Base-by-base conservation (phyloP, 2,888 invertebrate species). In the Crioceris asparagi region DNA sequence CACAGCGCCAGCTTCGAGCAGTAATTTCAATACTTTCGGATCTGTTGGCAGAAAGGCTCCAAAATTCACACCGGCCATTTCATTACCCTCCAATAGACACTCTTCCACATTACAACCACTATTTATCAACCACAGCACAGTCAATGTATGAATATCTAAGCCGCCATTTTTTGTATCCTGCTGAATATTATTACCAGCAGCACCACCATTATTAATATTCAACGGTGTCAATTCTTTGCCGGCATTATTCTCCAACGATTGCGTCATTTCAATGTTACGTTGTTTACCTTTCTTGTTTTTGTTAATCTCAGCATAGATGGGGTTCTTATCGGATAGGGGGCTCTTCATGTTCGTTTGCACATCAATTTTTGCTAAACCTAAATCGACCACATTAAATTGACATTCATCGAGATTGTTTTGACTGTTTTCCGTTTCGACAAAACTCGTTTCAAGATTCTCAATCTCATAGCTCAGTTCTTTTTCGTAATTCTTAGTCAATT, bases 1-100 rank as follows among this genome's bases (percentile, higher is more conserved):
- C 14, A 71, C 77, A 34, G 72, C 84, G 39, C 84, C 85, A 5
- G 86, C 77, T 50, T 85, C 86, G 32, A 85, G 67, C 17, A 88
- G 66, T 18, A 87, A 66, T 48, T 77, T 75, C 35, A 86, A 59
- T n/a, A 63, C 77, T 46, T 80, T 78, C 2, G 75, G 71, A 59
- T 85, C 84, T 1, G 77, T 73, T 2, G 79, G 76, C 60, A 79
- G 64, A 31, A 73, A 72, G 1, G 75, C 72, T 12, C 71, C 72
- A 21, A 72, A 69, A 53, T 65, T 62, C 4, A 72, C 60, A 2
- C 64, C 62, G 1, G 62, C 60, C 55, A 62, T 62, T 38, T 62
- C 64, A 43, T 62, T 62, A 3, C 64, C 64, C 39, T 65, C 65
- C 44, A 66, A 43, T 17, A 77, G 55, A 10, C 75, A 76, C 0